Evolutionary conservation across 2,888 invertebrate species (phyloP).

Genomic region (Raillietiella orientalis): DNA sequence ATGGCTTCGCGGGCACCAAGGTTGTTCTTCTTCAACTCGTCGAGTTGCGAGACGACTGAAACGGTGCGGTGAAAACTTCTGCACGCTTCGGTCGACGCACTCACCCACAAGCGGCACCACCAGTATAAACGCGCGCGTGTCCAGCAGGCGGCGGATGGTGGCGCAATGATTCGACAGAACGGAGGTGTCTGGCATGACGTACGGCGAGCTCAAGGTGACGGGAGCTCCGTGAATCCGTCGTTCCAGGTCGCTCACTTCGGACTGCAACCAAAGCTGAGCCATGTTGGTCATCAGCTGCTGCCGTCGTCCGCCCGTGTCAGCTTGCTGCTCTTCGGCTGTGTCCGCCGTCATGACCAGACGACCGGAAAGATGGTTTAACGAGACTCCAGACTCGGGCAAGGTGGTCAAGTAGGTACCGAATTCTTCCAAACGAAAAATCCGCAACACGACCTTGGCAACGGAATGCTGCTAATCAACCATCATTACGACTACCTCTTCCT

Average conservation of each 20-base stretch:
- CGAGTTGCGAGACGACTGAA: slow-evolving; percentile 55
- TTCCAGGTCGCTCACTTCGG: slow-evolving; percentile 58
- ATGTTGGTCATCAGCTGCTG: slow-evolving; percentile 41
- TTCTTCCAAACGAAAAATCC: slow-evolving; percentile 38
- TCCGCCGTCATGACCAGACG: too few relatives aligned
- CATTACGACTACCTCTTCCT: slow-evolving; percentile 21
- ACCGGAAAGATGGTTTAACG: slow-evolving; percentile 21
- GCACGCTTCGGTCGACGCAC: slow-evolving; percentile 9
- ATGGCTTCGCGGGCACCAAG: slow-evolving; percentile 62
- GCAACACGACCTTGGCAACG: slow-evolving; percentile 22
- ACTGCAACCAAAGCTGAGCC: slow-evolving; percentile 60
- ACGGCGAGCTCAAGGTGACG: slow-evolving; percentile 28
- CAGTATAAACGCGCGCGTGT: slow-evolving; percentile 47
- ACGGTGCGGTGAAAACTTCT: slow-evolving; percentile 8
- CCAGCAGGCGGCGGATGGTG: slow-evolving; percentile 46
- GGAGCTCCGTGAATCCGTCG: slow-evolving; percentile 22
- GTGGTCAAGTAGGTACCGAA: slow-evolving; percentile 36
- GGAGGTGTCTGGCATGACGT: slow-evolving; percentile 56
- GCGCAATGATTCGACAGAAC: slow-evolving; percentile 40
- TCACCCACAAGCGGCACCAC: slow-evolving; percentile 60
- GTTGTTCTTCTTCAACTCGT: slow-evolving; percentile 53
- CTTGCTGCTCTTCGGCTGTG: neutral
- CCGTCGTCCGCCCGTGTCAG: too few relatives aligned
- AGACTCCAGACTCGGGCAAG: slow-evolving; percentile 28
- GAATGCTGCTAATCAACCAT: neutral